Base-by-base conservation (phyloP, 2,888 invertebrate genomes). In the Phragmatobia fuliginosa region DNA sequence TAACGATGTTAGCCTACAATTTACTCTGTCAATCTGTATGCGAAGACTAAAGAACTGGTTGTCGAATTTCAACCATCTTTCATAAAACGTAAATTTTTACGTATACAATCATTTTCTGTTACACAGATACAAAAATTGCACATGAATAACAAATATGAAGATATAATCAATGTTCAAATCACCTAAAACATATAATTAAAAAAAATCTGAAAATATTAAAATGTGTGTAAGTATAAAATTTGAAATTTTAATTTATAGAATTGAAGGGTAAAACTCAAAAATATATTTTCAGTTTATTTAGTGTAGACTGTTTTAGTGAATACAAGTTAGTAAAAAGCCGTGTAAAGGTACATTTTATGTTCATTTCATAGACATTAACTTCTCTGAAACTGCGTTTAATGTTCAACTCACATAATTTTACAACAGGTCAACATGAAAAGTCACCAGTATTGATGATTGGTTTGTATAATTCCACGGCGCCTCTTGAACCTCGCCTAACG, bases 401-500 rank as follows among this genome's bases (percentile, higher is more conserved):
- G 78, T 78, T 74, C 81, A 82, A 38, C 71, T 80, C 76, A 78
- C 78, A 80, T 85, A 81, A 87, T 86, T 85, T 84, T 83, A 84
- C 84, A 68, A 71, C 60, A 87, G 89, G 89, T 89, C 88, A 86
- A 80, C 84, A 87, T 87, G 86, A 87, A 88, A 90, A 91, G 90
- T 89, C 89, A 81, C 89, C 85, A 85, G 85, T 85, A 82, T 83
- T 86, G 78, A 87, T 90, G 90, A 92, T 92, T 90, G 91, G 90
- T 88, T 91, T 88, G 89, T 89, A 88, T 90, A 90, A 92, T 92
- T 92, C 91, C 91, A 91, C 88, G 87, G 86, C 85, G 78, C 88
- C 85, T 90, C 90, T 90, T 88, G 91, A 92, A 91, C 91, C 80
- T 83, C 86, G 87, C 79, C 82, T 93, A 93, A 93, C 92, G 92